These are phyloP conservation scores for Spheniscus mendiculus DNA, from an alignment of 2,113 vertebrate genomes.

Conservation along the genomic window DNA sequence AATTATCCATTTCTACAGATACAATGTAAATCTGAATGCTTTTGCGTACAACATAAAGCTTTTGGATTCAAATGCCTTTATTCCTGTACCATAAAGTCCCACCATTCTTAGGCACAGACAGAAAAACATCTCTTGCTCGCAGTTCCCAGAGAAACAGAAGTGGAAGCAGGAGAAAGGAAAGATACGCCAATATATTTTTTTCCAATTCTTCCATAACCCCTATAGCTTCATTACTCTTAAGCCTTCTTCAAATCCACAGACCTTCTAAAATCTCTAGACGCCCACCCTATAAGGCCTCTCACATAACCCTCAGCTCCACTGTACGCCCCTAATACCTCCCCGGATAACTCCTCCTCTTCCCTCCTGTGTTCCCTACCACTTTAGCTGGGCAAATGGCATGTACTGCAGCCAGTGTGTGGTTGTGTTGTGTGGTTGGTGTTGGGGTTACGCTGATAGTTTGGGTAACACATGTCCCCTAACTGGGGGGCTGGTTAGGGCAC, in stretches of 20 bases:
- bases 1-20: neutral
- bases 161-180: neutral
- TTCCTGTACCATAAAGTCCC: neutral
- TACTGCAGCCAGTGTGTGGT: neutral
- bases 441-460: neutral
- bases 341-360: neutral
- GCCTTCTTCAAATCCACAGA: neutral
- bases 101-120: neutral
- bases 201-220: neutral
- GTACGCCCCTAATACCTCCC: neutral
- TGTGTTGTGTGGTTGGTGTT: neutral
- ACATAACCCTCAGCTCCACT: neutral
- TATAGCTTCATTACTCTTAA: neutral
- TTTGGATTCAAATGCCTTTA: neutral
- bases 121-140: neutral
- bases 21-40: neutral
- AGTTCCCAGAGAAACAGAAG: neutral
- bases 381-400: fast-evolving
- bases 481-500: too few species aligned
- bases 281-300: neutral
- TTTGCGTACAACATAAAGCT: neutral
- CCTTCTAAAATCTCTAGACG: neutral
- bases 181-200: neutral
- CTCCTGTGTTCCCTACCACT: neutral
- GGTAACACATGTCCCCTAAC: neutral